Evolutionary conservation across 2,888 invertebrate genomes (phyloP).

Genomic region (Nysson spinosus): DNA sequence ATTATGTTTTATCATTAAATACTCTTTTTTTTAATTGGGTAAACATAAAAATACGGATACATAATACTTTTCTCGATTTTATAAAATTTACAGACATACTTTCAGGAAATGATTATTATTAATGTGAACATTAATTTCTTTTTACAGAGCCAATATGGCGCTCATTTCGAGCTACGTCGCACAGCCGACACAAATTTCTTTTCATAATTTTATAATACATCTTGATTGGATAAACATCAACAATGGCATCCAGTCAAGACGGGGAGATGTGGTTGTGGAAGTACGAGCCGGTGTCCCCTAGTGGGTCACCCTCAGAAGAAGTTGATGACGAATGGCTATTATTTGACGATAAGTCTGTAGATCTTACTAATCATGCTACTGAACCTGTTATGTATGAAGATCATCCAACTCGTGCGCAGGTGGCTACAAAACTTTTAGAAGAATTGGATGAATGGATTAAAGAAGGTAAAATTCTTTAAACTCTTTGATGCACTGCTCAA

Average conservation of each 20-base stretch:
- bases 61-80: no score
- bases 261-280: slow-evolving; percentile 77
- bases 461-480: slow-evolving; percentile 78
- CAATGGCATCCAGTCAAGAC: slow-evolving; percentile 64
- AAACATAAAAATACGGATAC: no score
- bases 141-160: slow-evolving; percentile 91
- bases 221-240: slow-evolving; percentile 60
- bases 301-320: slow-evolving; percentile 74
- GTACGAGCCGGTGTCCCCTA: slow-evolving; percentile 79
- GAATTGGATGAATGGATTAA: slow-evolving; percentile 84
- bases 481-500: no score
- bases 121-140: slow-evolving; percentile 21
- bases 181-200: slow-evolving; percentile 81
- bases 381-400: slow-evolving; percentile 68
- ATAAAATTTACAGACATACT: no score
- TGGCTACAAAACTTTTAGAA: slow-evolving; percentile 83
- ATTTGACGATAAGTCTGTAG: slow-evolving; percentile 68
- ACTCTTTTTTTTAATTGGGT: no score
- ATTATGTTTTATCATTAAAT: no score
- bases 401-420: slow-evolving; percentile 78
- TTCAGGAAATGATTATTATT: slow-evolving; percentile 7
- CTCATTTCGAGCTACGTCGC: slow-evolving; percentile 82
- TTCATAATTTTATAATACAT: slow-evolving; percentile 63
- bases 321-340: slow-evolving; percentile 70
- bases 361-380: slow-evolving; percentile 54